These are phyloP conservation scores for Caenorhabditis sp. DNA, from an alignment of 2,888 invertebrate species.

Conservation along the genomic window DNA sequence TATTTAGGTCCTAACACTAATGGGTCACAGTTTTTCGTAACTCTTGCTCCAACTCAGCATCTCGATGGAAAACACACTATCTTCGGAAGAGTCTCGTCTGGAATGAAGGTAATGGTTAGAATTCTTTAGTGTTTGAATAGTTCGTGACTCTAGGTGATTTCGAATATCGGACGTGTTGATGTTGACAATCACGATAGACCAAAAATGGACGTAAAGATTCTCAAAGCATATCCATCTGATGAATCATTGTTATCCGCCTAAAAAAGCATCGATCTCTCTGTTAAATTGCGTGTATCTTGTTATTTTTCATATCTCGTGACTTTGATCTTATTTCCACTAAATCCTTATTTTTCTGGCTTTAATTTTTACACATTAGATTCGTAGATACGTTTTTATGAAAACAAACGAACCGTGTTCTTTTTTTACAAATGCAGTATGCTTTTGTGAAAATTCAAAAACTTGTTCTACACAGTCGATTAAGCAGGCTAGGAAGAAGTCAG, in stretches of 20 bases:
- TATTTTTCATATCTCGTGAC: neutral
- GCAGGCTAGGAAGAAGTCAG: neutral
- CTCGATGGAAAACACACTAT: constrained; percentile 96
- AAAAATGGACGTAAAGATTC: constrained; percentile 80
- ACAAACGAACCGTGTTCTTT: too few relatives aligned
- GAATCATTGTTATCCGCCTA: neutral
- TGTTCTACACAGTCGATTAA: too few relatives aligned
- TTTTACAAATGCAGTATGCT: too few relatives aligned
- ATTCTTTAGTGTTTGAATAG: neutral
- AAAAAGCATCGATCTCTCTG: neutral
- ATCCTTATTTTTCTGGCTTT: too few relatives aligned
- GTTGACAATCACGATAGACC: constrained; percentile 92
- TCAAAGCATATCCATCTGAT: constrained; percentile 63
- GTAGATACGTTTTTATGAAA: too few relatives aligned
- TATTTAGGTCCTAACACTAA: constrained; percentile 94
- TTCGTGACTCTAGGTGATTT: constrained; percentile 78
- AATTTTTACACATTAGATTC: too few relatives aligned
- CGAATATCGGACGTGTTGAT: constrained; percentile 90
- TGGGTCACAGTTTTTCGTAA: constrained; percentile 98
- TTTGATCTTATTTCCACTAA: neutral
- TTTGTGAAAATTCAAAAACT: too few relatives aligned
- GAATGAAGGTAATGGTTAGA: constrained; percentile 71
- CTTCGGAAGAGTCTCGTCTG: constrained; percentile 77
- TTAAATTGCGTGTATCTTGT: neutral
- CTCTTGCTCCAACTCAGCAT: constrained; percentile 95